Evolutionary conservation across 2,888 invertebrate species (phyloP).

Genomic region (Spodoptera littoralis): DNA sequence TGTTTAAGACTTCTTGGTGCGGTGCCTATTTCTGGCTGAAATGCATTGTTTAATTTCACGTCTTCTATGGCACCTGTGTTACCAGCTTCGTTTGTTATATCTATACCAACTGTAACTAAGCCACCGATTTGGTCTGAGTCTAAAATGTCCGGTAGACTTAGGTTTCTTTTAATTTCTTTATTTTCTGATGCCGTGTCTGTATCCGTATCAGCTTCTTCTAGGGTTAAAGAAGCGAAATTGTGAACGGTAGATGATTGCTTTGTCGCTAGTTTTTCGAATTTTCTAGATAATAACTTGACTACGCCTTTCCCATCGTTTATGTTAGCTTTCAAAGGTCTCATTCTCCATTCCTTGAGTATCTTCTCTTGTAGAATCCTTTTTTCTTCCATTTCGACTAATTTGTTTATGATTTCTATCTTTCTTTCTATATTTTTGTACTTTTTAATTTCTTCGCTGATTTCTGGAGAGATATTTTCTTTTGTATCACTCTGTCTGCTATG

Average conservation of each 20-base stretch:
- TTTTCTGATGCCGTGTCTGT: constrained; percentile 76
- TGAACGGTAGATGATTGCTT: constrained; percentile 84
- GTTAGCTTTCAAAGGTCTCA: constrained; percentile 90
- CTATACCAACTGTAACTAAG: constrained; percentile 69
- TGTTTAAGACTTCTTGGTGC: constrained; percentile 77
- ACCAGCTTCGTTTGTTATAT: constrained; percentile 74
- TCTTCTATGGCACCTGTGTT: constrained; percentile 62
- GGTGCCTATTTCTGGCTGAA: constrained; percentile 65
- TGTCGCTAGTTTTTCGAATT: constrained; percentile 91
- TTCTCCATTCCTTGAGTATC: constrained; percentile 89
- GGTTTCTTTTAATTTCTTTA: constrained; percentile 90
- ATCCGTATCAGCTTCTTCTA: constrained; percentile 87
- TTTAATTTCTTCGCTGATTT: constrained; percentile 87
- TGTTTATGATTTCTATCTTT: constrained; percentile 92
- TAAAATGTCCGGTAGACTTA: constrained; percentile 90
- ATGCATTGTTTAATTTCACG: constrained; percentile 77
- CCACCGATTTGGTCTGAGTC: constrained; percentile 89
- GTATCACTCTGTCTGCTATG: constrained; percentile 71
- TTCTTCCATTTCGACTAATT: constrained; percentile 91
- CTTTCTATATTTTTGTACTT: constrained; percentile 91
- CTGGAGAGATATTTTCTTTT: constrained; percentile 81
- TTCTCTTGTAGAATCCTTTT: constrained; percentile 91
- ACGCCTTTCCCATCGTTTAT: constrained; percentile 90
- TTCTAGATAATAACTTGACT: constrained; percentile 91
- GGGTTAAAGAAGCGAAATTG: constrained; percentile 81